phyloP scores from a whole-genome alignment of 2,113 vertebrate genomes.

The Erinaceus europaeus region DNA sequence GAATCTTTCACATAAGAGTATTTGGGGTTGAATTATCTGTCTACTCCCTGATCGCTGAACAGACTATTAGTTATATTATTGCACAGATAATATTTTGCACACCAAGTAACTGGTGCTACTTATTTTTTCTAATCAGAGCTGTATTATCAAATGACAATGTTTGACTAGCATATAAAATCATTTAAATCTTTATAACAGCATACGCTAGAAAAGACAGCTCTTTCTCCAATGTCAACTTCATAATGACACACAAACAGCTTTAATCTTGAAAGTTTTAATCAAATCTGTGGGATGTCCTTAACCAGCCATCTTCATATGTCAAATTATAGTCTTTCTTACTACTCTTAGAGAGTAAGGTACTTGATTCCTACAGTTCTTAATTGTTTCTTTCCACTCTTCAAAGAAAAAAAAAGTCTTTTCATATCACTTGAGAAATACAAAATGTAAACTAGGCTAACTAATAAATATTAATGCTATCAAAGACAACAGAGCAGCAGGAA shows the following conservation, averaged over 20 bases:
- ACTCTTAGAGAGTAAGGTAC: neutral
- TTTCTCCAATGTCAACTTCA: slow-evolving; percentile 19
- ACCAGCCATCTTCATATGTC: slow-evolving; percentile 22
- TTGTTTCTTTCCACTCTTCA: slow-evolving; percentile 61
- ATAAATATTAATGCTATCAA: slow-evolving; percentile 46
- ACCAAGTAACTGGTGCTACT: neutral
- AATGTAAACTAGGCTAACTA: slow-evolving; percentile 3
- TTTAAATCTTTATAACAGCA: slow-evolving; percentile 56
- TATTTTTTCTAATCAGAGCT: neutral
- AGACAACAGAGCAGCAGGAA: neutral
- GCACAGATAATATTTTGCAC: slow-evolving; percentile 70
- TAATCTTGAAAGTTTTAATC: slow-evolving; percentile 54
- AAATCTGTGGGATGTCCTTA: slow-evolving; percentile 54
- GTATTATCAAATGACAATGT: slow-evolving; percentile 49
- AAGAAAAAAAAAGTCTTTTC: slow-evolving; percentile 45
- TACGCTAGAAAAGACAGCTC: neutral
- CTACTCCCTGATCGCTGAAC: slow-evolving; percentile 61
- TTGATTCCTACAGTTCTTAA: slow-evolving; percentile 40
- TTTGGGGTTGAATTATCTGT: slow-evolving; percentile 68
- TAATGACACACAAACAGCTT: neutral
- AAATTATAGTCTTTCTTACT: slow-evolving; percentile 51
- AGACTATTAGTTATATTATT: slow-evolving; percentile 70
- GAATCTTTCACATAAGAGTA: slow-evolving; percentile 65
- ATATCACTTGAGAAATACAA: slow-evolving; percentile 56
- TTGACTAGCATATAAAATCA: slow-evolving; percentile 51